Conservation (phyloP, 1,140 invertebrate genomes). For the Camponotus vicinus region DNA sequence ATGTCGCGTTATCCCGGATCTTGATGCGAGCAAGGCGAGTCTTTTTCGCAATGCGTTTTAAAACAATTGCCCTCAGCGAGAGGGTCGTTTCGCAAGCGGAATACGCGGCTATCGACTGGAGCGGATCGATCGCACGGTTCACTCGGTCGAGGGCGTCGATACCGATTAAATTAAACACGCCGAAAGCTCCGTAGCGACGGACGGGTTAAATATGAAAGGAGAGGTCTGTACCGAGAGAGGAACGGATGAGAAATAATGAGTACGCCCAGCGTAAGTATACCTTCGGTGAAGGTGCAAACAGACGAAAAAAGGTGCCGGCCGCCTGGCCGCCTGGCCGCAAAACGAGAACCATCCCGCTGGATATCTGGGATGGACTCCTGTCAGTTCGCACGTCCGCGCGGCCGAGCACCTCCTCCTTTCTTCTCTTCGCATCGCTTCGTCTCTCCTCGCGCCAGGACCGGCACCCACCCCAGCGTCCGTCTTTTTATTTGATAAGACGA, state of each 20-base stretch:
- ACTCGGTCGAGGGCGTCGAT: constrained; percentile 80
- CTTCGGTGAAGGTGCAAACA: constrained; percentile 79
- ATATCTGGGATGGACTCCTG: constrained; percentile 77
- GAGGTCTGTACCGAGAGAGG: constrained; percentile 68
- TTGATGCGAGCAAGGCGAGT: constrained; percentile 31
- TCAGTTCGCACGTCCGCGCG: constrained; percentile 80
- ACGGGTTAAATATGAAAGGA: constrained; percentile 79
- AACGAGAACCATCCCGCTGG: constrained; percentile 76
- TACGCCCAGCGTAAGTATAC: constrained; percentile 82
- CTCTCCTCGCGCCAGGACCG: constrained; percentile 43
- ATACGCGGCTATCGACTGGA: constrained; percentile 62
- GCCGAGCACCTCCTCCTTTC: constrained; percentile 69
- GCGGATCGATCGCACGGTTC: constrained; percentile 68
- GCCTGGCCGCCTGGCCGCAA: constrained; percentile 68
- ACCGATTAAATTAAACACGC: constrained; percentile 82
- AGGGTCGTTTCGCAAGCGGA: constrained; percentile 62
- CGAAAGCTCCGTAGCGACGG: constrained; percentile 71
- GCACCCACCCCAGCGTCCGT: constrained; percentile 60
- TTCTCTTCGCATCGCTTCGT: constrained; percentile 63
- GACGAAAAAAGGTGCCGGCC: constrained; percentile 73
- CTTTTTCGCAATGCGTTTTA: constrained; percentile 37
- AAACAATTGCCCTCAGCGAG: constrained; percentile 58
- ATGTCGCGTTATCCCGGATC: constrained; percentile 34
- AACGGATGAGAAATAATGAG: constrained; percentile 79
- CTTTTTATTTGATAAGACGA: constrained; percentile 77